Percentiles rank a stretch among this genome's conserved stretches.
Conservation (phyloP, 2,888 invertebrate genomes). For the Leucophenga montana region DNA sequence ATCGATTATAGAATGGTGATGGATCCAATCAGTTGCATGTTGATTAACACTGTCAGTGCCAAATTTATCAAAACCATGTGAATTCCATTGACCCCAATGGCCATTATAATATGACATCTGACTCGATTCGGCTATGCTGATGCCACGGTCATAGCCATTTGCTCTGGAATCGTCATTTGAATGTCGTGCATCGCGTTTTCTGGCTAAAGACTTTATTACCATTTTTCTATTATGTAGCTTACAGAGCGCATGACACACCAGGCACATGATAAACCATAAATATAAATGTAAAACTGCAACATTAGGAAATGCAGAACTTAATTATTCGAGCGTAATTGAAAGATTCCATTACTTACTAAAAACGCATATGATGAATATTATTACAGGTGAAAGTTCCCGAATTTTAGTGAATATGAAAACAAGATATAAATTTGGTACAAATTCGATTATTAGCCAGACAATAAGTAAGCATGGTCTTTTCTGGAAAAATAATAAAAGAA, state of each 20-base stretch:
- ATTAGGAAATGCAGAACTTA: background rate
- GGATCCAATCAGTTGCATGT: background rate
- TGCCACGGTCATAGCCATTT: background rate
- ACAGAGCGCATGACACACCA: background rate
- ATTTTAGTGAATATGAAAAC: too few relatives aligned
- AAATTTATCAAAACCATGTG: background rate
- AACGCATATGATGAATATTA: background rate
- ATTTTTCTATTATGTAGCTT: too few relatives aligned
- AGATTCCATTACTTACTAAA: background rate
- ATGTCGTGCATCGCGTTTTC: too few relatives aligned
- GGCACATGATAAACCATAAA: constrained; percentile 4
- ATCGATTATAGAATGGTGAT: background rate
- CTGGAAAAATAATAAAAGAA: too few relatives aligned
- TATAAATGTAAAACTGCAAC: background rate
- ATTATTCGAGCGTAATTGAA: background rate
- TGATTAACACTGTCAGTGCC: too few relatives aligned
- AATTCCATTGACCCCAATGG: background rate
- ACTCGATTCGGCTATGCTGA: background rate
- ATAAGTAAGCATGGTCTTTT: too few relatives aligned
- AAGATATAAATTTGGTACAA: too few relatives aligned
- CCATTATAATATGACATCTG: constrained; percentile 1
- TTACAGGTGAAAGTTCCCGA: background rate
- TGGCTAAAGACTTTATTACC: too few relatives aligned
- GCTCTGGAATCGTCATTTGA: background rate
- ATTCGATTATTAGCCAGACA: too few relatives aligned